These are phyloP conservation scores for Vimba vimba DNA, from an alignment of 2,113 vertebrate genomes.

Conservation along the genomic window DNA sequence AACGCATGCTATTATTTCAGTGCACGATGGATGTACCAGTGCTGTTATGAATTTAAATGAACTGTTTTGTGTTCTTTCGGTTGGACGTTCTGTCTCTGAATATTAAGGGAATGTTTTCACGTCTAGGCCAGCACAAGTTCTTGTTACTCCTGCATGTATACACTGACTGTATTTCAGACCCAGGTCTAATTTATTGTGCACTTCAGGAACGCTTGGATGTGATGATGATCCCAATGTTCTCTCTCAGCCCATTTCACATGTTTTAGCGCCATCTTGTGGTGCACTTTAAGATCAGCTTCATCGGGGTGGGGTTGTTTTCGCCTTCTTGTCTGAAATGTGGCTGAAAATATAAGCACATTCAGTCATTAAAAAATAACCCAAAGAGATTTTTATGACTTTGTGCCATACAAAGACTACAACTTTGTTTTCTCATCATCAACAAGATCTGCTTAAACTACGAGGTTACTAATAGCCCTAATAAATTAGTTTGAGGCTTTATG, in stretches of 20 bases:
- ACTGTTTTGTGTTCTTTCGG: neutral
- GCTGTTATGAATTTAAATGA: neutral
- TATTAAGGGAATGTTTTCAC: neutral
- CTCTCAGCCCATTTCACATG: neutral
- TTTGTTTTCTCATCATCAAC: neutral
- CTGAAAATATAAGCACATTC: neutral
- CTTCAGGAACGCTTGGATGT: neutral
- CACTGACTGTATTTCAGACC: neutral
- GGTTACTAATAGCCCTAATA: neutral
- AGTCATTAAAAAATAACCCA: neutral
- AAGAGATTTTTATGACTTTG: neutral
- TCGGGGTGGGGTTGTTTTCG: slow-evolving; percentile 23
- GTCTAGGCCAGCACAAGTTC: neutral
- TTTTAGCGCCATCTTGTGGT: slow-evolving; percentile 1
- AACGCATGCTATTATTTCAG: neutral
- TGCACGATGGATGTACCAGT: neutral
- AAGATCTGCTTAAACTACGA: neutral
- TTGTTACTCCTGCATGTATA: slow-evolving; percentile 3
- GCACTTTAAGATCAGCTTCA: neutral
- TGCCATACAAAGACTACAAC: neutral
- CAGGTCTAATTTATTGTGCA: neutral
- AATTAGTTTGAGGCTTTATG: neutral
- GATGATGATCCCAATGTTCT: neutral
- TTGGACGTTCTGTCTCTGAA: neutral
- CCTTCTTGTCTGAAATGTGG: neutral